A percentile compares a stretch with the other conserved stretches of the same genome.
Conservation (phyloP, 1,140 invertebrate genomes). For the Drosophila azteca region DNA sequence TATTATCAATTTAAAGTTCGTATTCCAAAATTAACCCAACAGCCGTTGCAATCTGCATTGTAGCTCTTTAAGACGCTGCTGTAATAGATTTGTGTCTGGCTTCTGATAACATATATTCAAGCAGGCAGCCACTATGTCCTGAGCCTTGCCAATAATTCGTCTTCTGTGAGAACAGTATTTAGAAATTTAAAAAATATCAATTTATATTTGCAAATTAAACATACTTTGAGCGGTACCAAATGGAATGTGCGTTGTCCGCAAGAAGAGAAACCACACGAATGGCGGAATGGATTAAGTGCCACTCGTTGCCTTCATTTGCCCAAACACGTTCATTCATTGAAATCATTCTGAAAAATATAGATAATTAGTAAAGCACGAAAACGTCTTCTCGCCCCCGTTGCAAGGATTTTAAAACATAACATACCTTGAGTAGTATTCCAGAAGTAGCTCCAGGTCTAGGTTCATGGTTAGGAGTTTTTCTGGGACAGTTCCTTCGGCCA, state of each 20-base stretch:
- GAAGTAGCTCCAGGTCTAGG: constrained; percentile 88
- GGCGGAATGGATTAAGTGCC: constrained; percentile 89
- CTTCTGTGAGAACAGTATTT: constrained; percentile 81
- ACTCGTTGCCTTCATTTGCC: constrained; percentile 90
- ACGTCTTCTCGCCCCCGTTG: too few species aligned
- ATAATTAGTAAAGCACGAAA: neutral
- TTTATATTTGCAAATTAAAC: neutral
- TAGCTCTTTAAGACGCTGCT: constrained; percentile 78
- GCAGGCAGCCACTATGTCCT: constrained; percentile 88
- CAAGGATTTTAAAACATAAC: neutral
- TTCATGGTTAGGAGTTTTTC: constrained; percentile 88
- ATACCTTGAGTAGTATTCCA: constrained; percentile 89
- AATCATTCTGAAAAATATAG: constrained; percentile 85
- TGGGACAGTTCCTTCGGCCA: constrained; percentile 88
- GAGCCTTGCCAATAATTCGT: constrained; percentile 86
- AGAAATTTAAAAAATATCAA: constrained; percentile 10
- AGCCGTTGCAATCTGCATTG: constrained; percentile 80
- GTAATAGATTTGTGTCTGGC: constrained; percentile 85
- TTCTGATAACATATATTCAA: constrained; percentile 88
- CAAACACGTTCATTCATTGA: constrained; percentile 90
- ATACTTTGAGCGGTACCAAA: constrained; percentile 72
- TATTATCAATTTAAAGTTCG: constrained; percentile 27
- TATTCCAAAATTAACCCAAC: constrained; percentile 39
- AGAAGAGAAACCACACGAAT: constrained; percentile 87
- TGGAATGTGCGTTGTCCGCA: constrained; percentile 68